Evolutionary conservation across 2,113 vertebrate species (phyloP), one percentile per base, ranked within the genome.

Genomic region (Ctenomys sociabilis): DNA sequence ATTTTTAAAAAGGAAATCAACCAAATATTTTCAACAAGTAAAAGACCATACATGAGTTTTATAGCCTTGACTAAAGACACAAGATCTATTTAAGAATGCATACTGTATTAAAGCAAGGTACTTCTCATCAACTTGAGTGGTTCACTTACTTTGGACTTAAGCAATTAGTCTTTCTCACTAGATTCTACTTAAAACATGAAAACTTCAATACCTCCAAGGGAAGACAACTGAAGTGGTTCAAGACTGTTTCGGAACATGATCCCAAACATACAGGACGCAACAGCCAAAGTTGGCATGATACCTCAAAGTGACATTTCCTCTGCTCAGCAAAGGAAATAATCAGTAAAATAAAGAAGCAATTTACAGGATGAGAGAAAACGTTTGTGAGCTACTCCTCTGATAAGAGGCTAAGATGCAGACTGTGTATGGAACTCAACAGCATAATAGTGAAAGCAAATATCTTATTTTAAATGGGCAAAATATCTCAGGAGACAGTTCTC

Each of bases 1-100:
- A 37, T 75, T 82, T 63, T 94, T 26, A 19, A 21, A 93, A 86
- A 30, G 84, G 80, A 90, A 95, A 28, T 68, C 28, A 91, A 66
- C 24, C 49, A 93, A 66, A 9, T 59, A 75, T 57, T 72, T 92
- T 78, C 22, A 49, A n/a, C 77, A 96, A 45, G 24, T 63, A 35
- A 93, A 73, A 88, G 32, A 16, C 7, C 5, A 19, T 75, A 75
- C 24, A 4, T 68, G 3, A 7, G 8, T 52, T 89, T 45, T 0
- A 6, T 3, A 59, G 32, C 81, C 90, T 73, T 87, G 64, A 57
- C 8, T 45, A 14, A 59, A 5, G 21, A 9, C 68, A 72, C 32
- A 90, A 73, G 40, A 28, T n/a, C 35, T 40, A 32, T 37, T 93
- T 49, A 88, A 92, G 59, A 66, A 49, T 45, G 87, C 72, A 63